Base-by-base conservation (phyloP, 2,113 vertebrate genomes). In the Monarcha castaneiventris region DNA sequence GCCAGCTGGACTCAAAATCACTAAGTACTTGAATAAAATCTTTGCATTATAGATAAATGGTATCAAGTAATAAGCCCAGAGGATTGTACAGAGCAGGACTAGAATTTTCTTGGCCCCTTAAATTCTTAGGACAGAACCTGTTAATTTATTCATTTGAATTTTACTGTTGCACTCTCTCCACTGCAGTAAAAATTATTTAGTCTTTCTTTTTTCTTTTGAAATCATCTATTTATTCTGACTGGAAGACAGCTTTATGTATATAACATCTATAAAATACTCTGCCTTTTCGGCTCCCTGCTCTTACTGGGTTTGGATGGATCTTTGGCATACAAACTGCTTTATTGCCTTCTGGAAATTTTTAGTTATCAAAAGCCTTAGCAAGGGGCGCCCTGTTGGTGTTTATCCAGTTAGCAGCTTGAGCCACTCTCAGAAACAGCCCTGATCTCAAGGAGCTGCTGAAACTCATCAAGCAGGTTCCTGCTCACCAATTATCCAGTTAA, bases 401-500 rank as follows among this genome's bases (percentile, higher is more conserved):
- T 92, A 55, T 81, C 37, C 59, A 88, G 44, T 91, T 15, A 11
- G 85, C 66, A 89, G 87, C 89, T 94, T 79, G 51, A 77, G 39
- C 21, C 1, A 2, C 66, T 48, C 78, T 91, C 74, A 58, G 83
- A 58, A 56, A 6, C 54, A 64, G 77, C 82, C 94, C 83, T 82
- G 84, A 87, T 87, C 90, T 90, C 30, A 29, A 59, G 89, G 81
- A 93, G 87, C 90, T 96, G 92, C 90, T 96, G 90, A 96, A 98
- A 94, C 93, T 96, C 94, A 96, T 91, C 92, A 55, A 58, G 93
- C 93, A 96, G 83, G 92, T 97, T 96, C 92, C 84, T 94, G 74
- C 86, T 92, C 87, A 87, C 75, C 75, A 91, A 96, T 97, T 96
- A 96, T 51, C 81, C 91, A 91, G 77, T 79, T 92, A 81, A 87